These are phyloP conservation scores for Pharmacophagus antenor DNA, from an alignment of 2,888 invertebrate species.

Conservation along the genomic window DNA sequence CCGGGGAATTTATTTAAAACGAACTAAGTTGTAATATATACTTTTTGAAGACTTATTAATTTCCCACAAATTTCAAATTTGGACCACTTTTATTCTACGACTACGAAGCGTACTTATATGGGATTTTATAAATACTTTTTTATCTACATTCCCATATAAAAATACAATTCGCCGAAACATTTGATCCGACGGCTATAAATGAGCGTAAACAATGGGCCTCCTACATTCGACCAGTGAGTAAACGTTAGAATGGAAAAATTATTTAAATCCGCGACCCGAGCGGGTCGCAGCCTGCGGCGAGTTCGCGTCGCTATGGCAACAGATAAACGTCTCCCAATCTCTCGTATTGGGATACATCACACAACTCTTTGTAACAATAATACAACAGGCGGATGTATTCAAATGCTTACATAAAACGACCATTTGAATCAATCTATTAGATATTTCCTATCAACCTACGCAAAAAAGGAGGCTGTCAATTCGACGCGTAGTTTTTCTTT, in stretches of 20 bases:
- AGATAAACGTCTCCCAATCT: slow-evolving; percentile 45
- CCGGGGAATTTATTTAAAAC: too few relatives aligned
- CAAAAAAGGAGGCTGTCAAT: too few relatives aligned
- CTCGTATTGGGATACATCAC: slow-evolving; percentile 46
- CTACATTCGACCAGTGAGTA: slow-evolving; percentile 43
- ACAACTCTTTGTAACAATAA: slow-evolving; percentile 8
- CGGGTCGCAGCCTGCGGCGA: slow-evolving; percentile 33
- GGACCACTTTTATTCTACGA: not conserved
- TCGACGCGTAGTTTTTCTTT: too few relatives aligned
- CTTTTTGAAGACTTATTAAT: too few relatives aligned
- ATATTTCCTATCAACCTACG: too few relatives aligned
- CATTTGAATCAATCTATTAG: not conserved
- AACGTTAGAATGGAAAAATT: slow-evolving; percentile 66
- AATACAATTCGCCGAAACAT: slow-evolving; percentile 1
- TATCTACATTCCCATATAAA: not conserved
- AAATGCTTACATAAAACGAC: not conserved
- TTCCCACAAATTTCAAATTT: too few relatives aligned
- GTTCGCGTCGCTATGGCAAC: slow-evolving; percentile 26
- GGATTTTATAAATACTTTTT: not conserved
- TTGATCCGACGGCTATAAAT: slow-evolving; percentile 14
- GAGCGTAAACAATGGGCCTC: slow-evolving; percentile 16
- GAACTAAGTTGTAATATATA: too few relatives aligned
- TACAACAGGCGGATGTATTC: not conserved
- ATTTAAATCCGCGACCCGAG: slow-evolving; percentile 65
- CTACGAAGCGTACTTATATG: not conserved